Percentiles rank a stretch among this genome's conserved stretches.
Conservation (phyloP, 64 coral and sea anemone genomes). For the Pocillopora verrucosa region DNA sequence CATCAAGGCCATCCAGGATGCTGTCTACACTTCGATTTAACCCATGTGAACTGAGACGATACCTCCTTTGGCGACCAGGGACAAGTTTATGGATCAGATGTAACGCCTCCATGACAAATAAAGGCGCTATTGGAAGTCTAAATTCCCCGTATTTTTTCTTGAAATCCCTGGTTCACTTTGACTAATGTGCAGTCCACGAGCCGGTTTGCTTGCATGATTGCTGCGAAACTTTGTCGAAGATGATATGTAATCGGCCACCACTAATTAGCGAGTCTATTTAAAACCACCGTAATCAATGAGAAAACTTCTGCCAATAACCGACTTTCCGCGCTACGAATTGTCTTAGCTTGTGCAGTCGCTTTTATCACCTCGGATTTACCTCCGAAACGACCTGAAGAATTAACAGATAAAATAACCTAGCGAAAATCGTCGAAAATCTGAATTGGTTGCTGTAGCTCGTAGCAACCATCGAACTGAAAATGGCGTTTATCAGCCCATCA, state of each 20-base stretch:
- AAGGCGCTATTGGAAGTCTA: neutral
- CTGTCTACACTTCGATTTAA: constrained; percentile 37
- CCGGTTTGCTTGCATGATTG: neutral
- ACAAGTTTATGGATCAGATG: constrained; percentile 10
- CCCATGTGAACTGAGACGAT: neutral
- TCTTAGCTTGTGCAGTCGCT: neutral
- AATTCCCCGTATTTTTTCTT: neutral
- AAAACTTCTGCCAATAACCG: neutral
- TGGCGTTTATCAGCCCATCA: neutral
- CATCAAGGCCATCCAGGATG: constrained; percentile 20
- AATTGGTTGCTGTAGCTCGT: neutral
- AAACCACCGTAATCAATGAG: neutral
- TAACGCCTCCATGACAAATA: neutral
- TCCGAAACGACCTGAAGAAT: too few relatives aligned
- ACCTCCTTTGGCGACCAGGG: neutral
- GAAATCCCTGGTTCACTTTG: neutral
- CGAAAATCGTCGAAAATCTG: too few relatives aligned
- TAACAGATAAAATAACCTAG: too few relatives aligned
- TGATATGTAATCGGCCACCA: neutral
- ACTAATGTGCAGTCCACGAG: neutral
- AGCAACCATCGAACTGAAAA: neutral
- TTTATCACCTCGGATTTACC: too few relatives aligned
- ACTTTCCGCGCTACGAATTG: constrained; percentile 5
- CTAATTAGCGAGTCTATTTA: neutral
- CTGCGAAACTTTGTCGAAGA: neutral